Percentiles rank a stretch among this genome's conserved stretches.
phyloP scores from a whole-genome alignment of 2,113 vertebrate genomes.

The Embiotoca jacksoni region DNA sequence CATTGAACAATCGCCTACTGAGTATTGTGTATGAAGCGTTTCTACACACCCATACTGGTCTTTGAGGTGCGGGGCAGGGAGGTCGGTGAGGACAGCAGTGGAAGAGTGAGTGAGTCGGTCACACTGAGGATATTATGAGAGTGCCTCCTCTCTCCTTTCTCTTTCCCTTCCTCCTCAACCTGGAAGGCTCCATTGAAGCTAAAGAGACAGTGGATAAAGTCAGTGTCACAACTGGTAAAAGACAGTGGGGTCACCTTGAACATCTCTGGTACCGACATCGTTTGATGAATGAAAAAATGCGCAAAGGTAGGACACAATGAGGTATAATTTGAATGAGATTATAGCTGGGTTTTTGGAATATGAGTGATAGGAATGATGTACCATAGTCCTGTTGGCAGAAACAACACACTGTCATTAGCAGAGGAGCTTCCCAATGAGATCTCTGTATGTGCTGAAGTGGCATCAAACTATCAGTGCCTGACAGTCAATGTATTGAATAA shows the following conservation, averaged over 20 bases:
- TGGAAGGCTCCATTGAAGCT: constrained; percentile 87
- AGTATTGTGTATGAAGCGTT: background rate
- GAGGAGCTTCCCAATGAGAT: background rate
- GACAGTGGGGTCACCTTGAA: background rate
- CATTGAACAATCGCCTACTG: background rate
- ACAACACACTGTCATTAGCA: constrained; percentile 25
- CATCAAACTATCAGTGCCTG: background rate
- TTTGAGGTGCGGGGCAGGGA: constrained; percentile 87
- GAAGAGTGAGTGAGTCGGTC: constrained; percentile 85
- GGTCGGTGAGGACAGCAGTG: constrained; percentile 88
- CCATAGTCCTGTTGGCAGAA: constrained; percentile 9
- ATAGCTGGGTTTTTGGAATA: background rate
- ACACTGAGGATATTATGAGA: constrained; percentile 88
- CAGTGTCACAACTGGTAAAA: background rate
- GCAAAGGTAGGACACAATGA: background rate
- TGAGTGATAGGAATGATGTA: constrained; percentile 4
- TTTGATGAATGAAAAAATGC: background rate
- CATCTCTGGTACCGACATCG: background rate
- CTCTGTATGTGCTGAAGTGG: background rate
- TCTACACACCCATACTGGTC: constrained; percentile 87
- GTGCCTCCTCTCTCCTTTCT: constrained; percentile 92
- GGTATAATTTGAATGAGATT: constrained; percentile 11
- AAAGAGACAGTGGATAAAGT: constrained; percentile 31
- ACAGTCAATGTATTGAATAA: background rate
- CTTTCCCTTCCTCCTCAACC: constrained; percentile 91